Percentiles rank a stretch among this genome's conserved stretches.
These are phyloP conservation scores for Colistium nudipinnis DNA, from an alignment of 2,113 vertebrate species.

Conservation along the genomic window DNA sequence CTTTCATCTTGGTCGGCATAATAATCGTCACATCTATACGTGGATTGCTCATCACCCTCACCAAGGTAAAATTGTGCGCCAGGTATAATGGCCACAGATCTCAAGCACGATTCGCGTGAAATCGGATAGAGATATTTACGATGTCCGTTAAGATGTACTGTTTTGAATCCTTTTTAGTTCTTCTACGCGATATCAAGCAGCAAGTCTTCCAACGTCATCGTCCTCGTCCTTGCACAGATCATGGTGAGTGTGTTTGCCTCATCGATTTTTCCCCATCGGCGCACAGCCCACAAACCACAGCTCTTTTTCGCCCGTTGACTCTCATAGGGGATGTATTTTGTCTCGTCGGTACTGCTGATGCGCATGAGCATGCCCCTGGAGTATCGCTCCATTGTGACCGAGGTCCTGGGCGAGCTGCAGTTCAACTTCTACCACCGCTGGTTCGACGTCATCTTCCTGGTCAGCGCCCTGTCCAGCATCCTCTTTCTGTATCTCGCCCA, in stretches of 20 bases:
- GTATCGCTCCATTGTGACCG: conserved; percentile 94
- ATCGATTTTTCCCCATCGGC: neutral
- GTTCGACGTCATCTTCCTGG: conserved; percentile 99
- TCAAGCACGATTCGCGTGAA: neutral
- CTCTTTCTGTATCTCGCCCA: conserved; percentile 97
- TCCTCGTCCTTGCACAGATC: conserved; percentile 97
- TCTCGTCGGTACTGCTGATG: conserved; percentile 95
- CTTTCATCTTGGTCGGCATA: conserved; percentile 98
- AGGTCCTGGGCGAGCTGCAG: conserved; percentile 96
- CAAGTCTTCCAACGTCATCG: conserved; percentile 98
- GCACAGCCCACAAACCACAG: neutral
- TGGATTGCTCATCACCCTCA: conserved; percentile 96
- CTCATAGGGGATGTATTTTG: conserved; percentile 96
- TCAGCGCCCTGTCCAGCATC: conserved; percentile 98
- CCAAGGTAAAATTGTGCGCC: conserved; percentile 85
- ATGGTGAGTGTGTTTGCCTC: conserved; percentile 87
- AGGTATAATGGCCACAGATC: neutral
- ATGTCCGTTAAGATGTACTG: neutral
- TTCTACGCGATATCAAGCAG: conserved; percentile 99
- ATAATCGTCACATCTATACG: conserved; percentile 98
- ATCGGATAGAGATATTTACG: neutral
- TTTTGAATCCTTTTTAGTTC: conserved; percentile 83
- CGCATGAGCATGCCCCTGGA: conserved; percentile 98
- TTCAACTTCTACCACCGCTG: conserved; percentile 99
- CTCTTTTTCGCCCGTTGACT: neutral